phyloP scores from a whole-genome alignment of 2,888 invertebrate species.

The Deilephila elpenor region DNA sequence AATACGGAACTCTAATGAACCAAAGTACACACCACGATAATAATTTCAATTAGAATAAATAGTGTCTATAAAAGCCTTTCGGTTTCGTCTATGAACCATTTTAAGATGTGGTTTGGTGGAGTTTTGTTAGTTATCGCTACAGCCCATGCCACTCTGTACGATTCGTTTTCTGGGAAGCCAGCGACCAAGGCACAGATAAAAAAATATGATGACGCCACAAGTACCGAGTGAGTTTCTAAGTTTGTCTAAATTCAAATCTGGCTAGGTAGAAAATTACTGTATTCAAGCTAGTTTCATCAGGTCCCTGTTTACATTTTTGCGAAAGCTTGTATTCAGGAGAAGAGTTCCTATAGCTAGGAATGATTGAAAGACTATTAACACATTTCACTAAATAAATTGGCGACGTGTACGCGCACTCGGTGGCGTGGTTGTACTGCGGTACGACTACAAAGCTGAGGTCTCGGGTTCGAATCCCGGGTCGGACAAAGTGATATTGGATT shows the following conservation, averaged over 20 bases:
- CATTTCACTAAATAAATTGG: neutral
- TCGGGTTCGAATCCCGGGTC: too few species aligned
- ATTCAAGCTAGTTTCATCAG: too few species aligned
- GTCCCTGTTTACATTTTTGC: too few species aligned
- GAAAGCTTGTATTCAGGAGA: too few species aligned
- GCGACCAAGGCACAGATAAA: slow-evolving; percentile 28
- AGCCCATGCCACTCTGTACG: slow-evolving; percentile 30
- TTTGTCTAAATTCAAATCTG: too few species aligned
- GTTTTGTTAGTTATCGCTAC: neutral
- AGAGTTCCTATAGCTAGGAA: too few species aligned
- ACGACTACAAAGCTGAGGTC: too few species aligned
- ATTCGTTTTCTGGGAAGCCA: slow-evolving; percentile 29
- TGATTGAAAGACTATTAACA: too few species aligned
- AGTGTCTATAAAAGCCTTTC: neutral
- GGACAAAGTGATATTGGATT: too few species aligned
- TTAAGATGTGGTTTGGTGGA: neutral
- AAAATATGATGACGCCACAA: slow-evolving; percentile 28
- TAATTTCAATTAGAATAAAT: slow-evolving; percentile 3
- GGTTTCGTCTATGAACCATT: neutral
- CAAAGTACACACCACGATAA: neutral
- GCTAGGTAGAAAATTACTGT: too few species aligned
- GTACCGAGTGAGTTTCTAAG: slow-evolving; percentile 27
- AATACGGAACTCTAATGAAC: neutral
- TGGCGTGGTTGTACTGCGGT: too few species aligned
- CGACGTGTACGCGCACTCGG: too few species aligned